These are phyloP conservation scores for Parascotia fuliginaria DNA, from an alignment of 2,888 invertebrate species.

Conservation along the genomic window DNA sequence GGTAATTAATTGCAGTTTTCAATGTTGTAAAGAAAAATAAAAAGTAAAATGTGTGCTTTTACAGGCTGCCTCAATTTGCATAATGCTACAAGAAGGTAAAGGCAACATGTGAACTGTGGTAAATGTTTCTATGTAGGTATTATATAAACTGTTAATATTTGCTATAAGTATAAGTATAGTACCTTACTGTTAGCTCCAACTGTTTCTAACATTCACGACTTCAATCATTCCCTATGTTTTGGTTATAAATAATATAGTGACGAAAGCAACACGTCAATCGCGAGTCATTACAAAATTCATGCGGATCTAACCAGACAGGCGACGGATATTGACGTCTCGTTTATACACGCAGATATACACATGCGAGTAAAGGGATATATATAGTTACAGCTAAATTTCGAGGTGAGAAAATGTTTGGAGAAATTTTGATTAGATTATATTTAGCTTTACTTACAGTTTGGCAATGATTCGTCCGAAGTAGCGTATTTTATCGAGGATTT, in stretches of 20 bases:
- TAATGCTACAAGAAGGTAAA: too few relatives aligned
- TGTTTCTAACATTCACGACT: neutral
- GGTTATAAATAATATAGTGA: neutral
- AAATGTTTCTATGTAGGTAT: too few relatives aligned
- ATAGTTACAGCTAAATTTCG: constrained; percentile 4
- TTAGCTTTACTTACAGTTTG: too few relatives aligned
- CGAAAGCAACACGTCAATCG: neutral
- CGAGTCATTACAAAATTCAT: constrained; percentile 24
- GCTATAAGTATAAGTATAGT: too few relatives aligned
- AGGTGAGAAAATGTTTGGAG: constrained; percentile 2
- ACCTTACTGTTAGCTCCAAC: neutral
- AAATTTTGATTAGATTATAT: neutral
- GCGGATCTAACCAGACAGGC: constrained; percentile 6
- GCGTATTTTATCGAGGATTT: too few relatives aligned
- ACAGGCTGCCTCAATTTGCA: too few relatives aligned
- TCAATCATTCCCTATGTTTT: neutral
- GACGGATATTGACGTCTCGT: constrained; percentile 6
- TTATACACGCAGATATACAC: neutral
- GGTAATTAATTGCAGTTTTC: too few relatives aligned
- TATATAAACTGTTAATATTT: too few relatives aligned
- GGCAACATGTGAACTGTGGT: too few relatives aligned
- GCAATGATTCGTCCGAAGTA: too few relatives aligned
- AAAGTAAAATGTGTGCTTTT: too few relatives aligned
- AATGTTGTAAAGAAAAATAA: too few relatives aligned
- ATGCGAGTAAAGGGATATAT: neutral